phyloP scores from a whole-genome alignment of 2,113 vertebrate species.

The Dolichallabes microphthalmus region DNA sequence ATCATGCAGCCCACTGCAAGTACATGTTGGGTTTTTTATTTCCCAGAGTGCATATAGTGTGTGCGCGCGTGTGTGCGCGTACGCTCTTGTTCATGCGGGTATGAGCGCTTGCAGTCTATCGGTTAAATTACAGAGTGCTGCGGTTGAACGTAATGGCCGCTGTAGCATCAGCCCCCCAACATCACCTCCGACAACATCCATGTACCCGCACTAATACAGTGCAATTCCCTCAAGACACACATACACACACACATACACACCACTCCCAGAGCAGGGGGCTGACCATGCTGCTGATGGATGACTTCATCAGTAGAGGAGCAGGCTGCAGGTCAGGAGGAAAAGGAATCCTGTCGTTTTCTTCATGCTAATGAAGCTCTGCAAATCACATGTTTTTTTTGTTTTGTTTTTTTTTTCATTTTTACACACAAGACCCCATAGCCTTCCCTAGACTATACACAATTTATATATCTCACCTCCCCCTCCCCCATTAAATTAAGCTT shows the following conservation, averaged over 20 bases:
- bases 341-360: slow-evolving; percentile 73
- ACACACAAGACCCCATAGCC: slow-evolving; percentile 11
- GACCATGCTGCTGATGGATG: slow-evolving; percentile 74
- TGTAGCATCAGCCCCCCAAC: slow-evolving; percentile 62
- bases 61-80: slow-evolving; percentile 50
- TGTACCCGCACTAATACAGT: slow-evolving; percentile 31
- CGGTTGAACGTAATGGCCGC: slow-evolving; percentile 68
- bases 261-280: slow-evolving; percentile 50
- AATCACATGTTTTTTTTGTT: slow-evolving; percentile 68
- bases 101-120: slow-evolving; percentile 57
- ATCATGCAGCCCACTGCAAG: slow-evolving; percentile 57
- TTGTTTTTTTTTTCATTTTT: slow-evolving; percentile 65
- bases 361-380: slow-evolving; percentile 76
- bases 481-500: not conserved
- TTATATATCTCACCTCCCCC: no score
- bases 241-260: slow-evolving; percentile 37
- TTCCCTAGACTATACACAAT: not conserved
- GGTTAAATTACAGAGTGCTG: slow-evolving; percentile 76
- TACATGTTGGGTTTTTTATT: slow-evolving; percentile 48
- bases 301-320: slow-evolving; percentile 76
- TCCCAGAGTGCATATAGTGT: slow-evolving; percentile 52
- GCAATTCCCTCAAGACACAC: slow-evolving; percentile 42
- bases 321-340: slow-evolving; percentile 70
- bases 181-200: slow-evolving; percentile 43
- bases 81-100: slow-evolving; percentile 49